phyloP scores from a whole-genome alignment of 2,797 vertebrate species.

The Antennarius maculatus region DNA sequence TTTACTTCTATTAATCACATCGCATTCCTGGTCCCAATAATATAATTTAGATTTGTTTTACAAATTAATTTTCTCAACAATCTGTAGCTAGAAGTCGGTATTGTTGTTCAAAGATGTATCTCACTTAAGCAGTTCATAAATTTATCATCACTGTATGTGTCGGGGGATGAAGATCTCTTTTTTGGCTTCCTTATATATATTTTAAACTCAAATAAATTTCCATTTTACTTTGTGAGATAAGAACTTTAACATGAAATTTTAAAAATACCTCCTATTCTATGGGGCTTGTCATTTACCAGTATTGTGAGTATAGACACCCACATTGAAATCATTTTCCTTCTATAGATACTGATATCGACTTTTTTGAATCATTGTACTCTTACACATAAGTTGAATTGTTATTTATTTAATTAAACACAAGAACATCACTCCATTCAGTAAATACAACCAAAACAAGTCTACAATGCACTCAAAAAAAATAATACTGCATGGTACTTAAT shows the following conservation, averaged over 20 bases:
- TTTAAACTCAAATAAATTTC: slow-evolving; percentile 15
- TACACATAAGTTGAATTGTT: slow-evolving; percentile 10
- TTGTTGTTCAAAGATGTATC: not conserved
- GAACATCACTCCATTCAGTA: slow-evolving; percentile 16
- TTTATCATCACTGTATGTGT: not conserved
- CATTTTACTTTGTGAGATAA: slow-evolving; percentile 28
- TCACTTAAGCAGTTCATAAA: not conserved
- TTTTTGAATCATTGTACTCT: slow-evolving; percentile 4
- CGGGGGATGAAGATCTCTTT: not conserved
- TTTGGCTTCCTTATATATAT: not conserved
- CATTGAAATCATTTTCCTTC: slow-evolving; percentile 15
- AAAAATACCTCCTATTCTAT: slow-evolving; percentile 27
- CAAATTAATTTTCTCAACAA: not conserved
- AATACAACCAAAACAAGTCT: too few relatives aligned
- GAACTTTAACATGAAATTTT: slow-evolving; percentile 42
- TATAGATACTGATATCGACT: not conserved
- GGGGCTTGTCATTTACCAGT: slow-evolving; percentile 30
- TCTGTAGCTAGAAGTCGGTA: not conserved
- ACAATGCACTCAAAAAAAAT: too few relatives aligned
- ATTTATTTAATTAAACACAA: not conserved
- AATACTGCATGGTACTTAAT: too few relatives aligned
- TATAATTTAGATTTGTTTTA: slow-evolving; percentile 2
- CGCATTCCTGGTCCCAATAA: not conserved
- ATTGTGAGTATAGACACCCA: slow-evolving; percentile 16
- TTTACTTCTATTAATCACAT: not conserved